These are phyloP conservation scores for Siniperca chuatsi DNA, from an alignment of 2,113 vertebrate genomes.

Conservation along the genomic window DNA sequence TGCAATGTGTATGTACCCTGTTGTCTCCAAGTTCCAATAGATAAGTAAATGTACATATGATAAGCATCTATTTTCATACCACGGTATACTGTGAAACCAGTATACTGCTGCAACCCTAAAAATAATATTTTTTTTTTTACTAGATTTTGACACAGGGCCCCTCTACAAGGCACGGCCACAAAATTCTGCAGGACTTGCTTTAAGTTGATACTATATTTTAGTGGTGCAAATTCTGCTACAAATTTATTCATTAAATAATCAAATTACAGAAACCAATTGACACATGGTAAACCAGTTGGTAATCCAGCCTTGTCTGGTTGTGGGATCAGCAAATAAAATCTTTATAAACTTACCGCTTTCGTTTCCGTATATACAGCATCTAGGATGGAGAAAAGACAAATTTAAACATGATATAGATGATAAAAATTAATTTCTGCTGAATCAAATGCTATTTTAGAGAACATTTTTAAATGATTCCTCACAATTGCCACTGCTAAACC, in stretches of 20 bases:
- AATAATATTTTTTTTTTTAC: not conserved
- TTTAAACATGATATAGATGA: not conserved
- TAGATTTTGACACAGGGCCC: not conserved
- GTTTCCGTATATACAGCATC: slow-evolving; percentile 97
- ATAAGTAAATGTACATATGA: no score
- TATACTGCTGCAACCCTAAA: no score
- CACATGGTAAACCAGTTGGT: no score
- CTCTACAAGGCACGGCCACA: not conserved
- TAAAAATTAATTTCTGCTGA: not conserved
- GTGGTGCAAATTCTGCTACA: not conserved
- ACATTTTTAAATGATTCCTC: slow-evolving; percentile 68
- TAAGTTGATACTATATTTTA: not conserved
- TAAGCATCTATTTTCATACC: no score
- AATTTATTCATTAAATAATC: not conserved
- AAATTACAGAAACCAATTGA: not conserved
- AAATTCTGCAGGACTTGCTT: not conserved
- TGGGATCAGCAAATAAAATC: not conserved
- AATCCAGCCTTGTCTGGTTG: not conserved
- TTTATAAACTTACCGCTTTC: slow-evolving; percentile 89
- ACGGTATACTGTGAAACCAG: no score
- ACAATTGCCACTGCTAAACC: slow-evolving; percentile 93
- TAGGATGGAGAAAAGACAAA: slow-evolving; percentile 75
- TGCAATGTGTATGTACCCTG: not conserved
- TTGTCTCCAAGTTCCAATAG: not conserved
- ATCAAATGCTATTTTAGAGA: not conserved